These are phyloP conservation scores for Platysteira castanea DNA, from an alignment of 2,113 vertebrate genomes.

Conservation along the genomic window DNA sequence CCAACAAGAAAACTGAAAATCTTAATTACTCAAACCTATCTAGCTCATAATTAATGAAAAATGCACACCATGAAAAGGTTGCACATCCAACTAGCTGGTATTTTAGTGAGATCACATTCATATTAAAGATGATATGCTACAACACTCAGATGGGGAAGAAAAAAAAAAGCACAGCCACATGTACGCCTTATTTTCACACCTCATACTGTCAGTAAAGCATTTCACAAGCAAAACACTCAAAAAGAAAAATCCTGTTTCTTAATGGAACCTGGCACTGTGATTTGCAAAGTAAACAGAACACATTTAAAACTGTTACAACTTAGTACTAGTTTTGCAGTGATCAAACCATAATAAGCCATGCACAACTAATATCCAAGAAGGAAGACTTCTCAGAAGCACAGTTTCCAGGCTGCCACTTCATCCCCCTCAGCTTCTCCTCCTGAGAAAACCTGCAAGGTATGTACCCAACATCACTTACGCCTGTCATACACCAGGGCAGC, in stretches of 20 bases:
- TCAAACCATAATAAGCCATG: neutral
- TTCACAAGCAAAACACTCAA: neutral
- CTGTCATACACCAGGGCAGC: neutral
- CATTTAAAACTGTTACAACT: neutral
- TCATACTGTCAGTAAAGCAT: neutral
- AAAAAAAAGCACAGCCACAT: neutral
- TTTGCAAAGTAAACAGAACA: neutral
- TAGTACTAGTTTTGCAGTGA: neutral
- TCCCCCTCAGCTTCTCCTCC: neutral
- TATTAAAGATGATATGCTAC: neutral
- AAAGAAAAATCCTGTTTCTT: neutral
- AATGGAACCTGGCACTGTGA: neutral
- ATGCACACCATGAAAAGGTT: neutral
- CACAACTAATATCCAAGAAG: neutral
- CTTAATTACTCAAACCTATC: neutral
- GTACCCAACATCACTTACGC: neutral
- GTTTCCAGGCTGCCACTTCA: neutral
- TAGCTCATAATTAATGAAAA: neutral
- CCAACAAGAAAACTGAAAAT: neutral
- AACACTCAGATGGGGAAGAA: neutral
- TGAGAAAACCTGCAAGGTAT: neutral
- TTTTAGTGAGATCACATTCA: neutral
- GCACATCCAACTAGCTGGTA: neutral
- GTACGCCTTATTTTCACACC: neutral
- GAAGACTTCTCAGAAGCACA: neutral